Conservation (phyloP, 2,888 invertebrate species). For the Caenorhabditis becei region DNA sequence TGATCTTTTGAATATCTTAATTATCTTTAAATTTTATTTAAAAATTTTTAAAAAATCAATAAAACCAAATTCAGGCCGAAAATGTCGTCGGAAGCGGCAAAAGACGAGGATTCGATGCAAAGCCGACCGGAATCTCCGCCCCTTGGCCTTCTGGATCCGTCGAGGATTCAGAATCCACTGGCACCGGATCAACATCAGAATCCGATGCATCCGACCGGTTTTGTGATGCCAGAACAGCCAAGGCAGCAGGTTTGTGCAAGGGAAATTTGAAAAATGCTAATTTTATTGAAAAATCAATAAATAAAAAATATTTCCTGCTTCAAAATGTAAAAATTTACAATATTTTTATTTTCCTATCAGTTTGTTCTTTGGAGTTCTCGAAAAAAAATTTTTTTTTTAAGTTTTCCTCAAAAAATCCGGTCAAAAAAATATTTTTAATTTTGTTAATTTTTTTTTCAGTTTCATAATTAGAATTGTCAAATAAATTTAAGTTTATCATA, state of each 20-base stretch:
- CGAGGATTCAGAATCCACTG: constrained; percentile 57
- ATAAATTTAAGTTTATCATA: too few species aligned
- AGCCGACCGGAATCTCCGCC: constrained; percentile 54
- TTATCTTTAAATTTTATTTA: too few species aligned
- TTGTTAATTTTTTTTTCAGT: too few species aligned
- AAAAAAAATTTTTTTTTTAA: too few species aligned
- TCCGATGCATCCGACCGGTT: constrained; percentile 19
- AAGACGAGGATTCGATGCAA: constrained; percentile 18
- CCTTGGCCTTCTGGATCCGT: constrained; percentile 51
- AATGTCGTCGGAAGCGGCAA: constrained; percentile 17
- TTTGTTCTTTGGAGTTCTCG: too few species aligned
- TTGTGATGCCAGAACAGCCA: constrained; percentile 61
- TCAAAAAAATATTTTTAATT: too few species aligned
- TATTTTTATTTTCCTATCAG: not conserved
- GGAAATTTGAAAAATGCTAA: not conserved
- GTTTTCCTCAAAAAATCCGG: too few species aligned
- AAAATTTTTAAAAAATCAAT: too few species aligned
- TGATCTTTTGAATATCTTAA: too few species aligned
- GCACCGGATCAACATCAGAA: constrained; percentile 44
- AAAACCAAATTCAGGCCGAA: not conserved
- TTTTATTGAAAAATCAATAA: not conserved
- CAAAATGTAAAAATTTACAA: not conserved
- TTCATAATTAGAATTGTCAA: too few species aligned
- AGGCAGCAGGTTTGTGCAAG: constrained; percentile 46
- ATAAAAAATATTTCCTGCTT: not conserved